These are phyloP conservation scores for Temnothorax unifasciatus DNA, from an alignment of 2,888 invertebrate species.

Conservation along the genomic window DNA sequence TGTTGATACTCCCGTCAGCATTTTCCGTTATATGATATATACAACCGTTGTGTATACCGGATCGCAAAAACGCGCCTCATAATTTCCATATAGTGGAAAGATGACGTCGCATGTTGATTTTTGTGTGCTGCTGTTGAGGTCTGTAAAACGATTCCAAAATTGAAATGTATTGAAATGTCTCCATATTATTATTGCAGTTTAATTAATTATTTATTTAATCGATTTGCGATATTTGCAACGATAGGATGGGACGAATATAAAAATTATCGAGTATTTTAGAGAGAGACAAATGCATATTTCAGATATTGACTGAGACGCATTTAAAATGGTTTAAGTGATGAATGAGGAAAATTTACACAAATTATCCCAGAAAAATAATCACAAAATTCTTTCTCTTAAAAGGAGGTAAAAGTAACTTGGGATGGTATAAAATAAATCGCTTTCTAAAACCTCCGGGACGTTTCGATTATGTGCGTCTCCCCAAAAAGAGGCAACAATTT, in stretches of 20 bases:
- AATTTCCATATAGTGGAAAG: background rate
- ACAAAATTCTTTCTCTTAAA: background rate
- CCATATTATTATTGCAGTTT: background rate
- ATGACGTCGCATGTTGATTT: background rate
- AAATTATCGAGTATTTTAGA: background rate
- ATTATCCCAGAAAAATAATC: slow-evolving; percentile 12
- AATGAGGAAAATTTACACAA: background rate
- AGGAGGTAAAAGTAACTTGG: background rate
- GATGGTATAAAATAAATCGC: slow-evolving; percentile 2
- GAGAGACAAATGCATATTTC: background rate
- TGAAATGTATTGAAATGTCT: background rate
- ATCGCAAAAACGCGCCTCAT: background rate
- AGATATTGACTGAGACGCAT: background rate
- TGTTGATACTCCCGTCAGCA: background rate
- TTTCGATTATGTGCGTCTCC: slow-evolving; percentile 11
- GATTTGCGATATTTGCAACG: background rate
- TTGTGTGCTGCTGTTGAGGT: background rate
- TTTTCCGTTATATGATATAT: background rate
- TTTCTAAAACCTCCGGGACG: background rate
- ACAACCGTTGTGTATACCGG: background rate
- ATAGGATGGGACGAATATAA: background rate
- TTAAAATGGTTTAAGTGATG: background rate
- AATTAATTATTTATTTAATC: background rate
- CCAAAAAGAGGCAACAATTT: background rate
- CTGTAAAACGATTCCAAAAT: background rate